Evolutionary conservation across 2,113 vertebrate genomes (phyloP).

Genomic region (Panurus biarmicus): DNA sequence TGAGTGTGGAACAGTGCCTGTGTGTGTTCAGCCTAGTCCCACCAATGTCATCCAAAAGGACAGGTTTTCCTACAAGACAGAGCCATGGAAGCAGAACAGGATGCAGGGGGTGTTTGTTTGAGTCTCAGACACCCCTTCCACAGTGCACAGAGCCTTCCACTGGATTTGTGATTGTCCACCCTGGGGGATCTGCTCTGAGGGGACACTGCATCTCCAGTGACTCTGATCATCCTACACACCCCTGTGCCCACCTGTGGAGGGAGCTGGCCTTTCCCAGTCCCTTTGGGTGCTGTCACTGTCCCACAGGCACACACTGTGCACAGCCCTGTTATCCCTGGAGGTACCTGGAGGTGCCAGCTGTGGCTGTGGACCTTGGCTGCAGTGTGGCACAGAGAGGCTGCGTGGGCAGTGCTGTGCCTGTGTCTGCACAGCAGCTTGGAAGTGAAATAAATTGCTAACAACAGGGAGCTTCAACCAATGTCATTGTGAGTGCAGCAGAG

Average conservation of each 20-base stretch:
- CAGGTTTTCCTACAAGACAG: background rate
- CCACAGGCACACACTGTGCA: rapidly evolving
- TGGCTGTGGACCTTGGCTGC: background rate
- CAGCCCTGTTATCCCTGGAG: rapidly evolving
- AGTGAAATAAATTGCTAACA: background rate
- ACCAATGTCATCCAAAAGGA: background rate
- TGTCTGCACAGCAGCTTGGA: background rate
- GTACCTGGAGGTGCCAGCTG: background rate
- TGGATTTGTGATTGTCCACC: rapidly evolving
- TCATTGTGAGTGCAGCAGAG: background rate
- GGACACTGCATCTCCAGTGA: background rate
- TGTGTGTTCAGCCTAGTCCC: background rate
- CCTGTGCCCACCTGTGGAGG: background rate
- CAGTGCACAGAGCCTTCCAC: background rate
- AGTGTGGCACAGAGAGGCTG: background rate
- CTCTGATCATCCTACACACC: rapidly evolving
- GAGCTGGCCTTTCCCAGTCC: background rate
- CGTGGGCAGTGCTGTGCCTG: background rate
- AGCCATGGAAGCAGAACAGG: background rate
- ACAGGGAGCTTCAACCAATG: background rate
- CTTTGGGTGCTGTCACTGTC: background rate
- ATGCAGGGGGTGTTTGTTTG: background rate
- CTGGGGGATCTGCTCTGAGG: background rate
- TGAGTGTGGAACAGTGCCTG: background rate
- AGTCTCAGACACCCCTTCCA: background rate